Conservation (phyloP, 2,113 vertebrate species). For the Sturnira hondurensis region DNA sequence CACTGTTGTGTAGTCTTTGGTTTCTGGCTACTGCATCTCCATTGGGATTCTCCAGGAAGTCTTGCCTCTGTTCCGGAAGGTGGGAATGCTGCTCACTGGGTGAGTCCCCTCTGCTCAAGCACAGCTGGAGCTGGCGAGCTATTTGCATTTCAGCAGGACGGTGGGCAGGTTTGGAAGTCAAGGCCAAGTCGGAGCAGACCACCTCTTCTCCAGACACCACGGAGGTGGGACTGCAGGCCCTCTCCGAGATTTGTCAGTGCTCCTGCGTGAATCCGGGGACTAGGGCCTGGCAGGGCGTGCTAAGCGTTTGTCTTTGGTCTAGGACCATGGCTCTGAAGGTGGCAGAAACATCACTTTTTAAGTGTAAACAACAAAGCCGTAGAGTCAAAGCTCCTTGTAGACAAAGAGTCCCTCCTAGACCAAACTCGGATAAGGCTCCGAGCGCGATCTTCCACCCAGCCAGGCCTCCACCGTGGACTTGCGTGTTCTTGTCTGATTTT, state of each 20-base stretch:
- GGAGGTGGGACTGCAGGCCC: not conserved
- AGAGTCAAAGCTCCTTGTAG: not conserved
- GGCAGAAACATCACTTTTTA: not conserved
- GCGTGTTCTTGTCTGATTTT: not conserved
- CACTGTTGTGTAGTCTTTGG: not conserved
- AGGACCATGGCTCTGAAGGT: not conserved
- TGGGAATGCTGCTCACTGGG: rapidly evolving
- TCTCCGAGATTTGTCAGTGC: not conserved
- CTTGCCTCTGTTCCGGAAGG: not conserved
- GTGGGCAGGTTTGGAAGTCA: not conserved
- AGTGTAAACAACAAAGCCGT: not conserved
- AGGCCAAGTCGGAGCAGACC: too few species aligned
- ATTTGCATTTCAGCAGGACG: not conserved
- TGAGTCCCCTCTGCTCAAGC: too few species aligned
- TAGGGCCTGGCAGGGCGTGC: not conserved
- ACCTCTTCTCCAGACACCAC: too few species aligned
- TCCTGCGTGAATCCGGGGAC: not conserved
- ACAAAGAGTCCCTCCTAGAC: not conserved
- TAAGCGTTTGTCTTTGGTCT: not conserved
- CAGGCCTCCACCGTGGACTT: not conserved
- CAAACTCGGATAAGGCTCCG: too few species aligned
- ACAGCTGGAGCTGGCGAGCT: too few species aligned
- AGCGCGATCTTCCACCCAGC: not conserved
- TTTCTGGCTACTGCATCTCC: not conserved
- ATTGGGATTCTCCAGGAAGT: not conserved